These are phyloP conservation scores for Pluvialis apricaria DNA, from an alignment of 2,113 vertebrate species.

Conservation along the genomic window DNA sequence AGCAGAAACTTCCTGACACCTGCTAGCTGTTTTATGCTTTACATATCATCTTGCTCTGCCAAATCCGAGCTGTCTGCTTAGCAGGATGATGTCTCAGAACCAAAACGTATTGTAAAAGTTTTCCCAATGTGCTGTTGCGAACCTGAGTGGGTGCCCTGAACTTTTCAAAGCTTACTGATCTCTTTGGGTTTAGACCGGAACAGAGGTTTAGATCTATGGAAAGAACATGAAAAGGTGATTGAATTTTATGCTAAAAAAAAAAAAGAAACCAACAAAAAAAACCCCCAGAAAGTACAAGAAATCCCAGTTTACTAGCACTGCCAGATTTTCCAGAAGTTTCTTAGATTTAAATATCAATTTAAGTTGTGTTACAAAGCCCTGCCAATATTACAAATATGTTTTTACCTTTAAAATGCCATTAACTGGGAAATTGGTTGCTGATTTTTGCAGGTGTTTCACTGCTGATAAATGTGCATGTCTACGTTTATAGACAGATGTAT, in stretches of 20 bases:
- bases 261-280: neutral
- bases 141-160: neutral
- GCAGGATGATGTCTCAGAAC: neutral
- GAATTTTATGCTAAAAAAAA: neutral
- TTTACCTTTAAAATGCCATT: neutral
- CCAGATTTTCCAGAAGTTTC: neutral
- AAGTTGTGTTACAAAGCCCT: neutral
- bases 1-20: neutral
- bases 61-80: neutral
- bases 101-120: neutral
- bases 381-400: neutral
- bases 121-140: neutral
- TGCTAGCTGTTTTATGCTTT: neutral
- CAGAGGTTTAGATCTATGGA: neutral
- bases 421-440: neutral
- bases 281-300: neutral
- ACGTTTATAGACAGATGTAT: neutral
- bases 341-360: neutral
- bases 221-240: neutral
- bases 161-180: neutral
- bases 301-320: neutral
- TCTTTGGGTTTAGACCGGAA: neutral
- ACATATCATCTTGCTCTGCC: neutral
- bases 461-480: neutral
- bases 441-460: neutral